Conservation (phyloP, 1,140 invertebrate genomes). For the Heterodera schachtii region DNA sequence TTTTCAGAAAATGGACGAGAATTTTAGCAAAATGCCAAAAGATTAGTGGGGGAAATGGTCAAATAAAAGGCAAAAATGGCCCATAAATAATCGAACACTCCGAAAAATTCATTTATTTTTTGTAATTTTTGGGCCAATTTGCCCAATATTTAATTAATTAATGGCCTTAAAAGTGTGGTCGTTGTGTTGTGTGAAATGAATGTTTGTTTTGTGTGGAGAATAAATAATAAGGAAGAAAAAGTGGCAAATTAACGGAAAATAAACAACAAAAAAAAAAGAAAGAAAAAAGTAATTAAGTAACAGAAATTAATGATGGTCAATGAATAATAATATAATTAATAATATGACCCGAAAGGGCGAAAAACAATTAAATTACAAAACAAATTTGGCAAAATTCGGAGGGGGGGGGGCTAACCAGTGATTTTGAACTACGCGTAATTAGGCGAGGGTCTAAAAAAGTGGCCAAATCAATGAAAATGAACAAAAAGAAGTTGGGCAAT, state of each 20-base stretch:
- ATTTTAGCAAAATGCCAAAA: neutral
- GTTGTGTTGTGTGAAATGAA: too few relatives aligned
- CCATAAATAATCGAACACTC: too few relatives aligned
- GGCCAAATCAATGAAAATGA: neutral
- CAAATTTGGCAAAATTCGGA: neutral
- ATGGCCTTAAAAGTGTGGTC: too few relatives aligned
- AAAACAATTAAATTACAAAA: slow-evolving; percentile 7
- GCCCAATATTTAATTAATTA: too few relatives aligned
- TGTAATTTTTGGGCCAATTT: too few relatives aligned
- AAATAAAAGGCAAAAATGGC: slow-evolving; percentile 1
- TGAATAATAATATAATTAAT: slow-evolving; percentile 11
- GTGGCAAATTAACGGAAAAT: neutral
- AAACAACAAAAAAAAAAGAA: neutral
- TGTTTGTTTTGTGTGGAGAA: too few relatives aligned
- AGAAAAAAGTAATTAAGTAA: neutral
- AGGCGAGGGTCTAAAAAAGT: neutral
- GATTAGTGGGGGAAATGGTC: neutral
- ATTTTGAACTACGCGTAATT: neutral
- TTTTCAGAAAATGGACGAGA: too few relatives aligned
- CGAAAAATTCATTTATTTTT: too few relatives aligned
- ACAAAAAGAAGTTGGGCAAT: neutral
- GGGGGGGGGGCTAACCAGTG: neutral
- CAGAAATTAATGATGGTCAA: neutral
- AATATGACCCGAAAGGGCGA: slow-evolving; percentile 10
- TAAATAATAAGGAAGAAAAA: neutral